phyloP scores from a whole-genome alignment of 2,888 invertebrate genomes.

The Dolichopus griseipennis region DNA sequence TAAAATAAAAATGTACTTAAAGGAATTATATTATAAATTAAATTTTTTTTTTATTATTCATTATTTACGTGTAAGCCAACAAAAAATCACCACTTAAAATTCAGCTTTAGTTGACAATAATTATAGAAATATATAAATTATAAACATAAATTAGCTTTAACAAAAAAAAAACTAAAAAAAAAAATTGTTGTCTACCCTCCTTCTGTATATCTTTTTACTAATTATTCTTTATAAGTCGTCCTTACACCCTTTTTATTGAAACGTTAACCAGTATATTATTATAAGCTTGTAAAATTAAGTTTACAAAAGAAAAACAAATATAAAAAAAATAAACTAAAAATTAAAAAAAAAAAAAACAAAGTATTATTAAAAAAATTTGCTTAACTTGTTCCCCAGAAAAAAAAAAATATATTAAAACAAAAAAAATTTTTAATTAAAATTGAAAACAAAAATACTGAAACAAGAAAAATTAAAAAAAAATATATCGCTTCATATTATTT shows the following conservation, averaged over 20 bases:
- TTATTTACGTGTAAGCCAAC: neutral
- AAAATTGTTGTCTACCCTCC: neutral
- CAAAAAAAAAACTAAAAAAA: neutral
- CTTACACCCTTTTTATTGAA: neutral
- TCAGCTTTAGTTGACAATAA: slow-evolving; percentile 6
- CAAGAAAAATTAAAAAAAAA: neutral
- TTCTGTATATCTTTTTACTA: no score
- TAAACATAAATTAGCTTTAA: no score
- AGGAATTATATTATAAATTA: neutral
- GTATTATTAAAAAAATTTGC: neutral
- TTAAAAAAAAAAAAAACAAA: neutral
- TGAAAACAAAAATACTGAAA: neutral
- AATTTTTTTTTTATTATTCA: neutral
- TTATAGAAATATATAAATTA: neutral
- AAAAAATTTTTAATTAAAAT: neutral
- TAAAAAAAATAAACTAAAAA: no score
- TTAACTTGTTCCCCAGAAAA: neutral
- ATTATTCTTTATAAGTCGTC: no score
- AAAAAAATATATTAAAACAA: no score
- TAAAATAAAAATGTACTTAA: neutral
- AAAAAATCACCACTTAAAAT: neutral
- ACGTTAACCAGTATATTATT: slow-evolving; percentile 6
- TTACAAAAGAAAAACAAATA: neutral
- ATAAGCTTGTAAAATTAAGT: slow-evolving; percentile 1
- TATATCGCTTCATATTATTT: slow-evolving; percentile 3